phyloP scores from a whole-genome alignment of 2,888 invertebrate species.

The Danaus chrysippus region DNA sequence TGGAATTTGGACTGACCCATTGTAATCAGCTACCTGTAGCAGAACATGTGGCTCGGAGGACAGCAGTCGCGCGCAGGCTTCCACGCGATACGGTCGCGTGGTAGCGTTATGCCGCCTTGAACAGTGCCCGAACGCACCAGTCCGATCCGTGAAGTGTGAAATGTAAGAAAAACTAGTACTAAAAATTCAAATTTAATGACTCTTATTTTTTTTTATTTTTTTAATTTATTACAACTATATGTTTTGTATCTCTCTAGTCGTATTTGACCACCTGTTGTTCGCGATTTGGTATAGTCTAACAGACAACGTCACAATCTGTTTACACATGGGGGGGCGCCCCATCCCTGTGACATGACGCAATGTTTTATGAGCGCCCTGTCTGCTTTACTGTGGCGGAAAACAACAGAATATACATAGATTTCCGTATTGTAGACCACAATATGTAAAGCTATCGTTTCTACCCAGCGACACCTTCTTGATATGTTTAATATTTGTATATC shows the following conservation, averaged over 20 bases:
- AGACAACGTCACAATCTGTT: slow-evolving; percentile 73
- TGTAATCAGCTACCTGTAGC: slow-evolving; percentile 73
- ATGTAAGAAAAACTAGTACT: slow-evolving; percentile 23
- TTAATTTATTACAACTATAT: neutral
- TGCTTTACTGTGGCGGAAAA: slow-evolving; percentile 72
- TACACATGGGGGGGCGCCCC: slow-evolving; percentile 67
- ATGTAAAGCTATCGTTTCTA: neutral
- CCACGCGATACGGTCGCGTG: slow-evolving; percentile 68
- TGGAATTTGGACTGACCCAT: slow-evolving; percentile 48
- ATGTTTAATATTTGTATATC: neutral
- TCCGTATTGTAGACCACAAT: slow-evolving; percentile 46
- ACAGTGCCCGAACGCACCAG: slow-evolving; percentile 50
- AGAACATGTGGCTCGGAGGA: slow-evolving; percentile 51
- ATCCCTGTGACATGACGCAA: slow-evolving; percentile 66
- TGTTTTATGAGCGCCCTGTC: slow-evolving; percentile 64
- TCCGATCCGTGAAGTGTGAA: slow-evolving; percentile 31
- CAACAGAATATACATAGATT: slow-evolving; percentile 73
- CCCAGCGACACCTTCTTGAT: neutral
- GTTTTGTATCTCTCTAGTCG: slow-evolving; percentile 1
- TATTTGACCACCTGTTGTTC: slow-evolving; percentile 67
- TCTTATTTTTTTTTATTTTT: slow-evolving; percentile 38
- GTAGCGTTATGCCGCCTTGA: slow-evolving; percentile 50
- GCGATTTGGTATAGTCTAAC: slow-evolving; percentile 63
- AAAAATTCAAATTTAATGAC: slow-evolving; percentile 10
- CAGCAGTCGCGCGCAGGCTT: slow-evolving; percentile 75